A percentile compares a stretch with the other conserved stretches of the same genome.
Evolutionary conservation across 2,113 vertebrate species (phyloP).

Genomic region (Colius striatus): DNA sequence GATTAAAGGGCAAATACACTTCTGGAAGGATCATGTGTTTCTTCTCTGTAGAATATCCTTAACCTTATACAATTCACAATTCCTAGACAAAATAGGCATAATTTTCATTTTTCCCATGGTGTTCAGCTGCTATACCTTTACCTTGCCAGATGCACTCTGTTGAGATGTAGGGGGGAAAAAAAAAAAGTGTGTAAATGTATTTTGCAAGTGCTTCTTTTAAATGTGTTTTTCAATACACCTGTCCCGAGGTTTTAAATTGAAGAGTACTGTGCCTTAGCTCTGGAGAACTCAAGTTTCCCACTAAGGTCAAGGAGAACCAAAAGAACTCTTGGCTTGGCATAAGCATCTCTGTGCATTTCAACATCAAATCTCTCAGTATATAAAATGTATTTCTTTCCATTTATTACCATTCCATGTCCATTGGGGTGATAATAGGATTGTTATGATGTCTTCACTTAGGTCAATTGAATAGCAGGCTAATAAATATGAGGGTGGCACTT

Average conservation of each 20-base stretch:
- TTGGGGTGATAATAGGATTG: conserved; percentile 10
- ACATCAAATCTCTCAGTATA: not conserved
- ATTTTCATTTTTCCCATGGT: not conserved
- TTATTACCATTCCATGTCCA: not conserved
- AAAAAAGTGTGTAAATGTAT: not conserved
- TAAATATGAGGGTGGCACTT: conserved; percentile 19
- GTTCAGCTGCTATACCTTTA: not conserved
- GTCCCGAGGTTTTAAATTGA: not conserved
- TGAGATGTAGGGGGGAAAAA: not conserved
- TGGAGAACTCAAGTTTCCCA: not conserved
- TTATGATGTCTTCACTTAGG: conserved; percentile 35
- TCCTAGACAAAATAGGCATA: not conserved
- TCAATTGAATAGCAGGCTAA: conserved; percentile 40
- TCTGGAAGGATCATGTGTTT: not conserved
- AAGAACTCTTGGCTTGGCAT: not conserved
- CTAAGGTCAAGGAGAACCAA: not conserved
- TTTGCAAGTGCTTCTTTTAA: not conserved
- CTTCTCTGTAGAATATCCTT: not conserved
- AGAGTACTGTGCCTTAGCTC: not conserved
- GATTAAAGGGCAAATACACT: not conserved
- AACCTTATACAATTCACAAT: not conserved
- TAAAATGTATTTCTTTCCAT: not conserved
- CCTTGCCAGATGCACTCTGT: not conserved
- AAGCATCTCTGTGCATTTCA: not conserved
- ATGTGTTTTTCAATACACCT: not conserved